Conservation (phyloP, 2,113 vertebrate species). For the Hyperoodon ampullatus region DNA sequence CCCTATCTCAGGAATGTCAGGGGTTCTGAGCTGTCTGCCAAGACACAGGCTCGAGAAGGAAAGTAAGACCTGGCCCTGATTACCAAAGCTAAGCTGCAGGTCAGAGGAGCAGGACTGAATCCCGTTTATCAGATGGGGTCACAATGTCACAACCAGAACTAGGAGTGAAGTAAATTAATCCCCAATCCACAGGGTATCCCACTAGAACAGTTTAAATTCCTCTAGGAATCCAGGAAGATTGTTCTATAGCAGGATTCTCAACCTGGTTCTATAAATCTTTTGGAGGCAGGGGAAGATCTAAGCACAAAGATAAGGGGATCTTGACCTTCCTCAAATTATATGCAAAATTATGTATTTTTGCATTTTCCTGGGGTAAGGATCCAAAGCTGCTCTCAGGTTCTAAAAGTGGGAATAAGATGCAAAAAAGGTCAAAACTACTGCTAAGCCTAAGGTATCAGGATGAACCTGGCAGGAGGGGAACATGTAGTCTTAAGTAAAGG, state of each 20-base stretch:
- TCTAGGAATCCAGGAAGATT: neutral
- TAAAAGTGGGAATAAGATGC: neutral
- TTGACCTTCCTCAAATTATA: neutral
- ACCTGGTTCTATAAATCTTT: neutral
- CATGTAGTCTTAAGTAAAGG: neutral
- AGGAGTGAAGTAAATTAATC: neutral
- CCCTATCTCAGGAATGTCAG: fast-evolving
- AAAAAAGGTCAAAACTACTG: neutral
- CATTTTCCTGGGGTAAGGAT: neutral
- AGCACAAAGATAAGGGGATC: neutral
- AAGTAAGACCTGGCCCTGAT: neutral
- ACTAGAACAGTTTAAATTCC: neutral
- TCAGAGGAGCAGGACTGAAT: neutral
- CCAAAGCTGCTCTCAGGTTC: neutral
- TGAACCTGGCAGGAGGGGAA: neutral
- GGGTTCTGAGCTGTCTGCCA: neutral
- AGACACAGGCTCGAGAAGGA: neutral
- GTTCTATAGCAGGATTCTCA: neutral
- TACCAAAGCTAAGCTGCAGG: neutral
- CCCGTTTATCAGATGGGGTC: neutral
- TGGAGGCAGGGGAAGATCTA: neutral
- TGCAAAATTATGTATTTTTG: neutral
- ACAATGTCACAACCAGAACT: neutral
- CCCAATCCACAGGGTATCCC: neutral
- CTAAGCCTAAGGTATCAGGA: neutral